A percentile compares a stretch with the other conserved stretches of the same genome.
phyloP scores from a whole-genome alignment of 2,113 vertebrate species.

The Crypturellus undulatus region DNA sequence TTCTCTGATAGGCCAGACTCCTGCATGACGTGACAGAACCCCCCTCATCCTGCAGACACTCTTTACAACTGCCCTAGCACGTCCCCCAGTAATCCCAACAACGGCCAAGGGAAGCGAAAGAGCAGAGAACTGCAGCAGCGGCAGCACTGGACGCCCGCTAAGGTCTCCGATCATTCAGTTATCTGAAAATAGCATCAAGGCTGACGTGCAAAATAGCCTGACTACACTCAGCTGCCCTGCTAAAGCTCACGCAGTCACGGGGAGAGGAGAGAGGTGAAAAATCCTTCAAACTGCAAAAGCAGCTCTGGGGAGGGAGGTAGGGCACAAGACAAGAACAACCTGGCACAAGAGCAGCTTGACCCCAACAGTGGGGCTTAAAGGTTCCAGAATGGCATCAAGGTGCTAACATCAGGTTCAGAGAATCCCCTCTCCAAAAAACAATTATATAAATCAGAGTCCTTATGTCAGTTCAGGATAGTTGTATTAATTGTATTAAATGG shows the following conservation, averaged over 20 bases:
- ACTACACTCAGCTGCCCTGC: neutral
- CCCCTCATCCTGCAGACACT: neutral
- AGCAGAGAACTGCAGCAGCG: neutral
- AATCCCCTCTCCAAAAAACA: neutral
- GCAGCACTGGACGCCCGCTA: neutral
- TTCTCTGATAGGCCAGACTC: neutral
- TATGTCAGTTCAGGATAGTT: neutral
- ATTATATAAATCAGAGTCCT: neutral
- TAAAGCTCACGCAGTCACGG: neutral
- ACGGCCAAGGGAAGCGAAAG: neutral
- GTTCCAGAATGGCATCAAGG: neutral
- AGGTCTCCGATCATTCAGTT: neutral
- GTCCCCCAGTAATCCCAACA: neutral
- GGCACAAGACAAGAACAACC: neutral
- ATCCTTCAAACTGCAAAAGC: neutral
- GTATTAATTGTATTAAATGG: neutral
- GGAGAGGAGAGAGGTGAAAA: neutral
- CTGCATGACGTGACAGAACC: fast-evolving
- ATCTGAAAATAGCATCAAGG: neutral
- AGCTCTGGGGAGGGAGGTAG: neutral
- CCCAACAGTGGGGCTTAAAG: neutral
- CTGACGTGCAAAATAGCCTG: neutral
- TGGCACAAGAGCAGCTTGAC: neutral
- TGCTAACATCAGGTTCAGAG: neutral
- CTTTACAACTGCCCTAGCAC: neutral